These are phyloP conservation scores for Marmota flaviventris DNA, from an alignment of 2,113 vertebrate species.

Conservation along the genomic window DNA sequence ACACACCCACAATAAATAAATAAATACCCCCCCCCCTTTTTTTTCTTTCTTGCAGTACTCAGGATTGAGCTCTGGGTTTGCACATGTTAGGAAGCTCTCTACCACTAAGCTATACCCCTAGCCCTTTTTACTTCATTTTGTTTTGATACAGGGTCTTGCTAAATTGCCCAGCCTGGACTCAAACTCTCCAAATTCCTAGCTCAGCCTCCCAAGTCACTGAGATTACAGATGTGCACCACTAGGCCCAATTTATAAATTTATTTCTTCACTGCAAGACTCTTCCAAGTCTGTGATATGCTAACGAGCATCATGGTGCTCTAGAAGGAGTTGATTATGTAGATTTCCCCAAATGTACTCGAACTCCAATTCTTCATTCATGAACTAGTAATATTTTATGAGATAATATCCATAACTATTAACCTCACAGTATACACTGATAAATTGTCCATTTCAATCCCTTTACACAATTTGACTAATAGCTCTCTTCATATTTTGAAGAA, in stretches of 20 bases:
- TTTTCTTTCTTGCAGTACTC: neutral
- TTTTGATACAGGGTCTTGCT: neutral
- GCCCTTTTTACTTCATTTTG: neutral
- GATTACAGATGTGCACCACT: neutral
- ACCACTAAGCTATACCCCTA: neutral
- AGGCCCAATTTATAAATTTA: neutral
- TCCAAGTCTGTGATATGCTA: neutral
- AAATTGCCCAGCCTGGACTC: neutral
- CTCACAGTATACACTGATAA: neutral
- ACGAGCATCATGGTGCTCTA: neutral
- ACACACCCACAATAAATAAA: neutral
- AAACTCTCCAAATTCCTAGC: neutral
- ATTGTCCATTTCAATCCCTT: neutral
- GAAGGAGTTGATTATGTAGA: neutral
- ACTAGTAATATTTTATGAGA: neutral
- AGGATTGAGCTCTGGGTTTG: neutral
- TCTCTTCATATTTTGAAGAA: slow-evolving; percentile 3
- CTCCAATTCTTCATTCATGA: neutral
- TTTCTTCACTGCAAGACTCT: neutral
- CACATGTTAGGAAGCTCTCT: neutral
- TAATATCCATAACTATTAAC: neutral
- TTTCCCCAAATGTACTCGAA: neutral
- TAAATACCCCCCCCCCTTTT: neutral
- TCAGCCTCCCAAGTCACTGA: neutral
- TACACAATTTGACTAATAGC: neutral